Evolutionary conservation across 2,888 invertebrate species (phyloP), one percentile per base, ranked within the genome.

Genomic region (Nomada fucata): DNA sequence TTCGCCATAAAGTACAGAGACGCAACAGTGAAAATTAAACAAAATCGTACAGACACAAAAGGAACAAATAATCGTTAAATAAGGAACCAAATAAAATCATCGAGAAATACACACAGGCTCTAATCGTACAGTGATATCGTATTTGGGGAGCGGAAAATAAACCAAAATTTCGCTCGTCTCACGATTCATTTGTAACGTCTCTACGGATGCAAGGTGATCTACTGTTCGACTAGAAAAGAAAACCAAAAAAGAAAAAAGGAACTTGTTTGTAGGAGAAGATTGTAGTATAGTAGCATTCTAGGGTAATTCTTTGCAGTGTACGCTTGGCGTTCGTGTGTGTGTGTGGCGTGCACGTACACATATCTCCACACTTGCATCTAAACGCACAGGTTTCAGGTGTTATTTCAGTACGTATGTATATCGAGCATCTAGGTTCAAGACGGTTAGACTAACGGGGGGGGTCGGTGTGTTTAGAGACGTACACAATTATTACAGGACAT

Each of bases 151-250:
- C n/a, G 20, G 53, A 53, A 53, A 53, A 59, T 80, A 67, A 81
- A 73, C 36, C 76, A 75, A 74, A 69, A 29, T 50, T 15, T 44
- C n/a, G 26, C 23, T 42, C 23, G 71, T 65, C 18, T 73, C 50
- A 42, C 53, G 67, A 78, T 57, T 78, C 55, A 52, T 76, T 73
- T 60, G 79, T 72, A 77, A 73, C 76, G 20, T 57, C 61, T 88
- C 85, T 89, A 89, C 84, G 77, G 68, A 86, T 85, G 86, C 87
- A 90, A 83, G 87, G 90, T 47, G 13, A 4, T 47, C 47, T 47
- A 47, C 47, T 47, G 15, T 47, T 47, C 11, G 3, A 47, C 47
- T 47, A 47, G 11, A 47, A 47, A 47, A 36, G 36, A 36, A 36
- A 36, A 5, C 0, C 7, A 1, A 5, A 36, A 36, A 36, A 26